Evolutionary conservation across 2,113 vertebrate genomes (phyloP), one percentile per base, ranked within the genome.

Genomic region (Engystomops pustulosus): DNA sequence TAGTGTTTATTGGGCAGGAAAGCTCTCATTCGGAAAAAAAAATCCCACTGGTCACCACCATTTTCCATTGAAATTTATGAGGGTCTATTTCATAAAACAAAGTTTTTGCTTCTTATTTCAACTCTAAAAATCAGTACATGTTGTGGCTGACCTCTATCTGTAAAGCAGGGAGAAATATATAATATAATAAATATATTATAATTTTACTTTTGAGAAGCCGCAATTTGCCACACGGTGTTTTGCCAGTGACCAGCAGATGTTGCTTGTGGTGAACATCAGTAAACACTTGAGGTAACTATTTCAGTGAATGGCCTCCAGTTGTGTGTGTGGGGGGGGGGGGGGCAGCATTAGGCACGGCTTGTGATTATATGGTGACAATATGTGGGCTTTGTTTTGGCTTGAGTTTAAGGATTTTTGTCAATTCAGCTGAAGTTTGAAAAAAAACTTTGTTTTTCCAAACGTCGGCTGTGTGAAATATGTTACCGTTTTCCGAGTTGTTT

Each of bases 381-480:
- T n/a, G 32, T 38, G 69, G 36, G 27, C 38, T 44, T 71, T 25
- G 10, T 41, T 45, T 4, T 69, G 67, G 32, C 34, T 69, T 11
- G 36, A 18, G 30, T 71, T 71, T 23, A 72, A 30, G 72, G 30
- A 2, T 41, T 23, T 80, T 30, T 71, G 34, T 25, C 36, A 47
- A n/a, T 74, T 72, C 51, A 69, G 80, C 65, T 53, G 11, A 62
- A 38, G n/a, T 23, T 34, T 53, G 15, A 45, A 44, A 23, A 69
- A 36, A 83, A 36, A 83, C 3, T 53, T 3, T 25, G 32, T 17
- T 32, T 58, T 10, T 55, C 34, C n/a, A 60, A 82, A 82, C 25
- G 34, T 30, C 7, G 4, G 30, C n/a, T 18, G 34, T 38, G 45
- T 65, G 20, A 30, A 60, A 0, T 72, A 67, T 65, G 62, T 87